Evolutionary conservation across 2,113 vertebrate species (phyloP).

Genomic region (Hippocampus mohnikei): DNA sequence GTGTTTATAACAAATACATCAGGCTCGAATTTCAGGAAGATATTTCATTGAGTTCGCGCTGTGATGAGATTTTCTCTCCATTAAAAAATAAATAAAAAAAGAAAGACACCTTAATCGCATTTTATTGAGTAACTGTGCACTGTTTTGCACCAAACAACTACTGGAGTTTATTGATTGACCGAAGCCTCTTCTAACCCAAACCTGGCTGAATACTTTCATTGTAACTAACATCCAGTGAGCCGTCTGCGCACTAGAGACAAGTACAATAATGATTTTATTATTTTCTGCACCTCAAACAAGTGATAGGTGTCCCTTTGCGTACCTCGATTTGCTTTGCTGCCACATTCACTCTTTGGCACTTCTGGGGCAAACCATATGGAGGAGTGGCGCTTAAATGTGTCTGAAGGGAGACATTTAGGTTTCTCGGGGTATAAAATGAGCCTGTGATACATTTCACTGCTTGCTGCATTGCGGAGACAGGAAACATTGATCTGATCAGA

Average conservation of each 20-base stretch:
- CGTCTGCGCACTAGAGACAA: background rate
- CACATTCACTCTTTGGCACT: constrained; percentile 28
- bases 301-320: constrained; percentile 25
- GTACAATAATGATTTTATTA: constrained; percentile 28
- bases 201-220: constrained; percentile 27
- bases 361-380: constrained; percentile 41
- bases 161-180: constrained; percentile 41
- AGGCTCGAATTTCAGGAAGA: background rate
- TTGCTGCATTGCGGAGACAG: constrained; percentile 66
- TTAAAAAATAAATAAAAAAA: background rate
- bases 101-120: background rate
- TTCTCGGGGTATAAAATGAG: constrained; percentile 43
- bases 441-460: constrained; percentile 54
- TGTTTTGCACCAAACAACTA: constrained; percentile 6
- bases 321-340: constrained; percentile 39
- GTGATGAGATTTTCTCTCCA: no score
- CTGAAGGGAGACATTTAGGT: constrained; percentile 36
- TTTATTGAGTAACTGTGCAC: background rate
- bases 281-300: constrained; percentile 19
- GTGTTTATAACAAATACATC: constrained; percentile 26
- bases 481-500: constrained; percentile 68
- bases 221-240: constrained; percentile 1
- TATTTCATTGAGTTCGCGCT: no score
- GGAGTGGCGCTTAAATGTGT: constrained; percentile 31
- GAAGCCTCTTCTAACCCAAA: background rate